phyloP scores from a whole-genome alignment of 2,113 vertebrate genomes.

The Ptilonorhynchus violaceus region DNA sequence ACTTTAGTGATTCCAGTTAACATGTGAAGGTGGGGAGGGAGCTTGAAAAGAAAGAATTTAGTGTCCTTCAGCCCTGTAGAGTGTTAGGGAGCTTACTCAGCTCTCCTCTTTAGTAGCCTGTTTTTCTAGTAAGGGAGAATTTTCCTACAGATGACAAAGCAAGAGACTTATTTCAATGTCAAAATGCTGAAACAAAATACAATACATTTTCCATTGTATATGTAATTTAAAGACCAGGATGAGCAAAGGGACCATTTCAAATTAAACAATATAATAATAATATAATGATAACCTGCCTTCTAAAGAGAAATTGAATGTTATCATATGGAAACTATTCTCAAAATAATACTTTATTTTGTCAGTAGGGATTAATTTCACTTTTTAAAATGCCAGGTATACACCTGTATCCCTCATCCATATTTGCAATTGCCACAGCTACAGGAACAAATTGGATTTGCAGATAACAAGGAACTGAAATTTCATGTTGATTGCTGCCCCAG shows the following conservation, averaged over 20 bases:
- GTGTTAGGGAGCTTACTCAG: background rate
- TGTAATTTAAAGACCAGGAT: background rate
- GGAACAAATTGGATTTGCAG: background rate
- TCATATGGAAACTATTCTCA: background rate
- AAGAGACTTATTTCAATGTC: background rate
- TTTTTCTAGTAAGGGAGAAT: conserved; percentile 3
- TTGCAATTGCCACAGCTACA: background rate
- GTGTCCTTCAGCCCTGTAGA: background rate
- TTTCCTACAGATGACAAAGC: background rate
- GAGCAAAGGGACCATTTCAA: background rate
- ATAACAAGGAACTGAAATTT: background rate
- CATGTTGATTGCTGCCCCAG: background rate
- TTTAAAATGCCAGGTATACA: background rate
- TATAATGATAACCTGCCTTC: background rate
- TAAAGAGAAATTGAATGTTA: background rate
- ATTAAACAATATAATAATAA: background rate
- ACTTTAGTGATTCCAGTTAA: background rate
- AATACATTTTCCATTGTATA: background rate
- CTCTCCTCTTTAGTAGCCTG: background rate
- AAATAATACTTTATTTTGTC: background rate
- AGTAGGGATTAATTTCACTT: background rate
- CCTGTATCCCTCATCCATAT: background rate
- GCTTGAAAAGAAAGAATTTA: background rate
- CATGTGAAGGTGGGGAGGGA: background rate
- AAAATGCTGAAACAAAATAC: background rate